phyloP scores from a whole-genome alignment of 2,888 invertebrate genomes.

The Epinotia demarniana region DNA sequence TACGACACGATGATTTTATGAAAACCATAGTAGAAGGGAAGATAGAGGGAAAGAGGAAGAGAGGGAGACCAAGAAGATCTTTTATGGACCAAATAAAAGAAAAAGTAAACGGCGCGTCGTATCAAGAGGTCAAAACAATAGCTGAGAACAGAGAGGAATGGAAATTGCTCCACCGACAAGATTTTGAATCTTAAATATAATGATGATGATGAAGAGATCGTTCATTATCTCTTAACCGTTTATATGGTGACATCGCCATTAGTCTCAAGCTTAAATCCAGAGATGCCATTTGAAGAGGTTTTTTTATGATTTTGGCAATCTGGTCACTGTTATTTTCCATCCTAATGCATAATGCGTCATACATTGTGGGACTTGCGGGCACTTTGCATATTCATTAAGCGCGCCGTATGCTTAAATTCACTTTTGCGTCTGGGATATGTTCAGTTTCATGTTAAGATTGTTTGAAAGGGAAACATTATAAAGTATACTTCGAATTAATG shows the following conservation, averaged over 20 bases:
- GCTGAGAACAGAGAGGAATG: too few species aligned
- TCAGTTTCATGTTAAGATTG: constrained; percentile 8
- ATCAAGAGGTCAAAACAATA: too few species aligned
- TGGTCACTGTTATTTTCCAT: not conserved
- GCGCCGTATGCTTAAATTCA: constrained; percentile 30
- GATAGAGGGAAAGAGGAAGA: too few species aligned
- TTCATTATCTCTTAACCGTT: too few species aligned
- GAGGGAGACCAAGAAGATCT: too few species aligned
- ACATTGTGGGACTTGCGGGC: not conserved
- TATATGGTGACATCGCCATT: not conserved
- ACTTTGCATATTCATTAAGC: constrained; percentile 28
- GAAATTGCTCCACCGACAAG: too few species aligned
- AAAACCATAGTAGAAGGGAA: too few species aligned
- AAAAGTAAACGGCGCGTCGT: too few species aligned
- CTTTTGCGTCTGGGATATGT: constrained; percentile 34
- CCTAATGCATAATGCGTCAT: constrained; percentile 24
- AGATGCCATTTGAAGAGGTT: not conserved
- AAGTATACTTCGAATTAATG: not conserved
- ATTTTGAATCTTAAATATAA: too few species aligned
- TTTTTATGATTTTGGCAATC: not conserved
- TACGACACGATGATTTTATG: too few species aligned
- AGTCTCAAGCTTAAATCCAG: not conserved
- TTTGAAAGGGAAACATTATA: not conserved
- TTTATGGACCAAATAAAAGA: too few species aligned
- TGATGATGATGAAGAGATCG: too few species aligned